Evolutionary conservation across 2,113 vertebrate species (phyloP).

Genomic region (Myrmophylax atrothorax): DNA sequence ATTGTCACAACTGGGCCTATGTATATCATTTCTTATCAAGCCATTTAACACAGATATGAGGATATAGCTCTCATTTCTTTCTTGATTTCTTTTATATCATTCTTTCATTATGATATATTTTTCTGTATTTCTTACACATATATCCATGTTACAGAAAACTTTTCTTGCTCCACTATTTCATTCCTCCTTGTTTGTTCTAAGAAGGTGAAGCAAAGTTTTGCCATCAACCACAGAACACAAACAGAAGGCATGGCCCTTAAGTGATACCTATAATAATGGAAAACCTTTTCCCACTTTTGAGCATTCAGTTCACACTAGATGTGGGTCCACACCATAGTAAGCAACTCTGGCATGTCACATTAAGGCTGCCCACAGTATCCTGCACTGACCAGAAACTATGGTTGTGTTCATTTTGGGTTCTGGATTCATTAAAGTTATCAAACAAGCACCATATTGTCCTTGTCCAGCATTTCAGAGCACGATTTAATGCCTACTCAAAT

Average conservation of each 20-base stretch:
- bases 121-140: background rate
- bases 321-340: background rate
- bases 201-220: background rate
- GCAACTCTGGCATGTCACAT: background rate
- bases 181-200: background rate
- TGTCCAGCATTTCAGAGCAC: background rate
- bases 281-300: slow-evolving; percentile 52
- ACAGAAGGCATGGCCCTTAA: background rate
- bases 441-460: background rate
- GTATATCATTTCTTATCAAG: background rate
- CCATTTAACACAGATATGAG: background rate
- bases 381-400: background rate
- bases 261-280: background rate
- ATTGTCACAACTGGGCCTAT: background rate
- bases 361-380: background rate
- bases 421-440: background rate
- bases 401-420: background rate
- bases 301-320: background rate
- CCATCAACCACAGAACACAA: background rate
- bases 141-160: background rate
- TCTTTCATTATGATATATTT: background rate
- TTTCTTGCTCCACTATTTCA: background rate
- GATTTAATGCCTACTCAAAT: background rate
- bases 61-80: background rate
- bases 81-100: background rate